Conservation (phyloP, 1,140 invertebrate genomes). For the Rhagoletis zephyria region DNA sequence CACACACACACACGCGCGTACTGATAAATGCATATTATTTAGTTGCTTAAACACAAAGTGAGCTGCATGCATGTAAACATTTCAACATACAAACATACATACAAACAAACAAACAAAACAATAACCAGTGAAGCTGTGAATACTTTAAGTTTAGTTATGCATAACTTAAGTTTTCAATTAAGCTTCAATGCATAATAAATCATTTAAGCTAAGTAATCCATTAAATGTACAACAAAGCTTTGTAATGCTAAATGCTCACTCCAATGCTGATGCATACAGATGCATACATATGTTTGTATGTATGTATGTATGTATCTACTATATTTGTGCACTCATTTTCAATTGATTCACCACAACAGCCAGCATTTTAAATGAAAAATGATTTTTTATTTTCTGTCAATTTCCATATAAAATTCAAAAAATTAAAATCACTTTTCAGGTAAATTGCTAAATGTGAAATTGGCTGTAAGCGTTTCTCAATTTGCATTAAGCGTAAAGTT, state of each 20-base stretch:
- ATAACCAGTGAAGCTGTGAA: slow-evolving; percentile 44
- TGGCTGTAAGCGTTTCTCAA: no score
- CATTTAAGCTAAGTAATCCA: no score
- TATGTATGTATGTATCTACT: not conserved
- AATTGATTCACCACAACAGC: no score
- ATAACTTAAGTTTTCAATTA: slow-evolving; percentile 21
- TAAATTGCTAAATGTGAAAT: no score
- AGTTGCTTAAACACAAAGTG: slow-evolving; percentile 15
- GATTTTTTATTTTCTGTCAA: no score
- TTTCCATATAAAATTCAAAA: no score
- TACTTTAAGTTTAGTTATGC: slow-evolving; percentile 41
- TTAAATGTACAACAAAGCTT: no score
- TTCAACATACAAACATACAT: not conserved
- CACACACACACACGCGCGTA: not conserved
- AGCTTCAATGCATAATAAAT: not conserved
- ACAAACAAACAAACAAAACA: not conserved
- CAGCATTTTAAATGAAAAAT: no score
- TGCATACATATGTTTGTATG: not conserved
- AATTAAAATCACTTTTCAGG: no score
- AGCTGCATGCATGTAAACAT: not conserved
- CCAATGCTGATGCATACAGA: no score
- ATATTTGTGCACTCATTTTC: not conserved
- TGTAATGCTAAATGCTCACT: no score
- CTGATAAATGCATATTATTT: not conserved
- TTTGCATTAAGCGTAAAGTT: no score